Evolutionary conservation across 2,113 vertebrate species (phyloP).

Genomic region (Cygnus atratus): DNA sequence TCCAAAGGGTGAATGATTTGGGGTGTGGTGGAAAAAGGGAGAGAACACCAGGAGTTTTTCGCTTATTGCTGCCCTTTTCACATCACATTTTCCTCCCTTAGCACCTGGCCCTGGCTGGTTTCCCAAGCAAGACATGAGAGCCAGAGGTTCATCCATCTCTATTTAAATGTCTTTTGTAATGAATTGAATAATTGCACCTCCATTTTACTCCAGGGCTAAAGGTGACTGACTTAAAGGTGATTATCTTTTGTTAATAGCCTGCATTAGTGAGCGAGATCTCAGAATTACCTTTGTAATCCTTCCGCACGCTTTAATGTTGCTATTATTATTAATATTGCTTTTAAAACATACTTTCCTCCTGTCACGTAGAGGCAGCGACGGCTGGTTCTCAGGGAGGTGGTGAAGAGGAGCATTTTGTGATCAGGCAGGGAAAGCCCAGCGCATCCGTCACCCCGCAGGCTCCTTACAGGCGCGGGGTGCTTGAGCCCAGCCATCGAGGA

Average conservation of each 20-base stretch:
- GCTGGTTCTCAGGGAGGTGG: neutral
- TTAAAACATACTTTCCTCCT: conserved; percentile 48
- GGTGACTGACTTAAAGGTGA: conserved; percentile 62
- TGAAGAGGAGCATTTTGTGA: neutral
- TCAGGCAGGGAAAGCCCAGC: neutral
- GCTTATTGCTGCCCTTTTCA: neutral
- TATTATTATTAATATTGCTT: conserved; percentile 69
- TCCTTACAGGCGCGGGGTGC: neutral
- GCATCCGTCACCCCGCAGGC: fast-evolving
- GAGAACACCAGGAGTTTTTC: neutral
- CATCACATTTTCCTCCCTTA: neutral
- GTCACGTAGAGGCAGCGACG: neutral
- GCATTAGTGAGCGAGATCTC: conserved; percentile 34
- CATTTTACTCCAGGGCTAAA: conserved; percentile 52
- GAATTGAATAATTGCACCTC: conserved; percentile 43
- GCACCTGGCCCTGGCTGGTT: neutral
- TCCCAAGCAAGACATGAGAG: conserved; percentile 1
- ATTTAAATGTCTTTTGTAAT: conserved; percentile 36
- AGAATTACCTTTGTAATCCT: conserved; percentile 56
- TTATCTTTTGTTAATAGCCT: conserved; percentile 70
- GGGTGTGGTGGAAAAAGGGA: fast-evolving
- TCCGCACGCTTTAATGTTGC: conserved; percentile 65
- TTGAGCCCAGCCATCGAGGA: neutral
- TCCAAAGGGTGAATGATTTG: neutral
- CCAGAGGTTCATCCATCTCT: conserved; percentile 13